Conservation (phyloP, 1,140 invertebrate species). For the Pseudomyrmex flavicornis region DNA sequence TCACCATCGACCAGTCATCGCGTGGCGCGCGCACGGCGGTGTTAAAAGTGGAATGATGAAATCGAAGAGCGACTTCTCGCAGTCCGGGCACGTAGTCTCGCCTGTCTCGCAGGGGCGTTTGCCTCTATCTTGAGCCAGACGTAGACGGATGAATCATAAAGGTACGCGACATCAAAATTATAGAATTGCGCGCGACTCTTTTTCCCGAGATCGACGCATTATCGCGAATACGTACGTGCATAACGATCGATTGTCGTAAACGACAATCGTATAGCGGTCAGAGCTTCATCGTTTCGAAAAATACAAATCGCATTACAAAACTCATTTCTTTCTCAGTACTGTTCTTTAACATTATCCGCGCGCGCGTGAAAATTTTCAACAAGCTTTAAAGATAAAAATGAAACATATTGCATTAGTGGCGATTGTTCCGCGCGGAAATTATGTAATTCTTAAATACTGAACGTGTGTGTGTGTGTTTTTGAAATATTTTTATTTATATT, state of each 20-base stretch:
- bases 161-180: slow-evolving; percentile 48
- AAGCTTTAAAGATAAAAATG: slow-evolving; percentile 24
- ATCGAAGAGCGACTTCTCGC: slow-evolving; percentile 34
- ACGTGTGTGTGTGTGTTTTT: too few relatives aligned
- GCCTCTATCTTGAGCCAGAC: slow-evolving; percentile 41
- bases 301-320: background rate
- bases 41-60: slow-evolving; percentile 48
- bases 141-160: slow-evolving; percentile 58
- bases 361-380: background rate
- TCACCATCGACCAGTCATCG: slow-evolving; percentile 17
- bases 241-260: background rate
- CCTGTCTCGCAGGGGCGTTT: slow-evolving; percentile 30
- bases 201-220: slow-evolving; percentile 1
- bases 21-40: slow-evolving; percentile 12
- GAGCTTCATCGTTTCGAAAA: background rate
- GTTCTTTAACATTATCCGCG: background rate
- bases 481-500: background rate
- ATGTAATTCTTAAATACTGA: background rate
- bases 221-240: background rate
- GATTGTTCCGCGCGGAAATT: background rate
- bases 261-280: too few relatives aligned
- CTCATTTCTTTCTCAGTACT: background rate
- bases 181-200: background rate
- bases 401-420: background rate
- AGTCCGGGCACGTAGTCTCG: slow-evolving; percentile 38